Conservation (phyloP, 2,797 vertebrate genomes). For the Lates japonicus region DNA sequence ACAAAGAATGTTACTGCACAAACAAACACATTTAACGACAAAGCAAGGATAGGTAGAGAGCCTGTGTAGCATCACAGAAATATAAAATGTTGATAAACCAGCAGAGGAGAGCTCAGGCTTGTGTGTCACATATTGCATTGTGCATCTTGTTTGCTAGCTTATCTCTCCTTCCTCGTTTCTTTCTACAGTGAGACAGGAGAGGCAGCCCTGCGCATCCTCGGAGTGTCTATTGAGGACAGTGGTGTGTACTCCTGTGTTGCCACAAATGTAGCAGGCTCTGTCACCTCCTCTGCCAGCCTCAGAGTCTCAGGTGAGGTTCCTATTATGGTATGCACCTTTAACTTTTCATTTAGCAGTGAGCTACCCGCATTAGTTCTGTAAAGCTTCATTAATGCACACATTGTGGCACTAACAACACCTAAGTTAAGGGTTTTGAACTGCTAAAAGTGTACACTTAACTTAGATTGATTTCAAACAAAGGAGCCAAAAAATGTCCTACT, state of each 20-base stretch:
- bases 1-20: neutral
- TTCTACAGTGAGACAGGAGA: slow-evolving; percentile 92
- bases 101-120: neutral
- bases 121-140: no score
- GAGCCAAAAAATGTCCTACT: neutral
- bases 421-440: neutral
- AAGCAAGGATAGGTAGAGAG: neutral
- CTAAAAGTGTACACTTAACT: neutral
- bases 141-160: neutral
- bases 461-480: neutral
- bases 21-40: neutral
- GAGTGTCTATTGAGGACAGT: slow-evolving; percentile 91
- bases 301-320: slow-evolving; percentile 91
- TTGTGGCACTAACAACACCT: neutral
- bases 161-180: neutral
- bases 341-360: neutral
- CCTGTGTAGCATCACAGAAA: neutral
- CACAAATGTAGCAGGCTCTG: slow-evolving; percentile 92
- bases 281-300: slow-evolving; percentile 92
- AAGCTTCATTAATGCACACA: neutral
- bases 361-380: neutral
- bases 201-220: slow-evolving; percentile 90
- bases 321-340: neutral
- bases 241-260: slow-evolving; percentile 94
- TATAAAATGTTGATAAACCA: neutral